Evolutionary conservation across 2,797 vertebrate species (phyloP), one percentile per base, ranked within the genome.

Genomic region (Alexandromys oeconomus): DNA sequence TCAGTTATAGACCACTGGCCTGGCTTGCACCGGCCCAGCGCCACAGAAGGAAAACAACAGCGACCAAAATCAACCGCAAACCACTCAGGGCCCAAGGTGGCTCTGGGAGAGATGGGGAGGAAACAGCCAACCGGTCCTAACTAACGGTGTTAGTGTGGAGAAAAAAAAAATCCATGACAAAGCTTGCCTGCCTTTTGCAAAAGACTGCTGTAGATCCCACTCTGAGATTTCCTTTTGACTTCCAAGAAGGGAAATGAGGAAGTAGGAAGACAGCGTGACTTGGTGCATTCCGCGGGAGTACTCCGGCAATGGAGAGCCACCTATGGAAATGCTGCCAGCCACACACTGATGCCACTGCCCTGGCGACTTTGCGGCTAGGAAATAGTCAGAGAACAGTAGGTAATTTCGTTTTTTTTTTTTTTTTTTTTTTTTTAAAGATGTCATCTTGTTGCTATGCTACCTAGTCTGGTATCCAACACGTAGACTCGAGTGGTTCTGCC

Each of bases 201-300:
- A 88, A 63, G 12, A 34, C 71, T 54, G 92, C 54, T 69, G 57
- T 57, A 59, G 82, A 85, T 85, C 46, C 73, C 37, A 23, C 78
- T 93, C 87, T 96, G 81, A 92, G 77, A 59, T 87, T 93, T 71
- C 86, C 71, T 95, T 95, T 69, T 86, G 76, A 77, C 76, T 90
- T 96, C 46, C 81, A 90, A 92, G 92, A 84, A 95, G 0, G 17
- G 88, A 90, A 86, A 95, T 92, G 46, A 76, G 85, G 85, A 87
- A 71, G 40, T 67, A 69, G 65, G 59, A 95, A 87, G 65, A 92
- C 2, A 57, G 57, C 25, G 46, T 0, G 0, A 25, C 48, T 74
- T 74, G 37, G 43, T 80, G 40, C n/a, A 21, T 63, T 88, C 81
- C n/a, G 71, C 21, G 10, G 54, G 57, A 19, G 12, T 81, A 37